Conservation (phyloP, 2,888 invertebrate genomes). For the Sylvicola cinctus region DNA sequence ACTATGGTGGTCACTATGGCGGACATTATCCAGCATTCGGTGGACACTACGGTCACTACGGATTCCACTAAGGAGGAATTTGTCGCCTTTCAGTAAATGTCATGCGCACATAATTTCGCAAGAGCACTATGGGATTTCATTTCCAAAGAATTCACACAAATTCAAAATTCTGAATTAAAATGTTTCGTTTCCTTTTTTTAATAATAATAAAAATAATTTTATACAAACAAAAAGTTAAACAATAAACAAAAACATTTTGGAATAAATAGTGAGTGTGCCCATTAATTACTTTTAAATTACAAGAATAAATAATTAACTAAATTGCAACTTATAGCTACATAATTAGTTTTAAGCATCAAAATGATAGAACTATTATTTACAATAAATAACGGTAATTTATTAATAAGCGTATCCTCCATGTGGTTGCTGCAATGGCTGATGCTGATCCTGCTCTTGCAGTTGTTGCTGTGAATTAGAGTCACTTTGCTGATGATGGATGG, state of each 20-base stretch:
- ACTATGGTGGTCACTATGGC: neutral
- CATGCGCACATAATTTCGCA: too few relatives aligned
- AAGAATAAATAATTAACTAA: too few relatives aligned
- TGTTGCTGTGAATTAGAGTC: neutral
- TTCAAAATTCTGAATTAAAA: neutral
- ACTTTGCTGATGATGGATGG: neutral
- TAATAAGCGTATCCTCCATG: neutral
- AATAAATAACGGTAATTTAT: neutral
- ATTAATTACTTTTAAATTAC: neutral
- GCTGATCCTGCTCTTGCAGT: too few relatives aligned
- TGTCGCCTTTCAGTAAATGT: too few relatives aligned
- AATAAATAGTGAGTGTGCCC: neutral
- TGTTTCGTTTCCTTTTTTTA: neutral
- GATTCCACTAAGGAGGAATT: neutral
- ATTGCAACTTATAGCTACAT: too few relatives aligned
- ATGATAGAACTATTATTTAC: neutral
- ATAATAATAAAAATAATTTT: neutral
- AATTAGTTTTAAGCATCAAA: neutral
- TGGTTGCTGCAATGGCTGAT: neutral
- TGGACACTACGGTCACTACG: neutral
- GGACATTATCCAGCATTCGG: neutral
- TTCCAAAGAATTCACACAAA: slow-evolving; percentile 1
- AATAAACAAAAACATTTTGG: neutral
- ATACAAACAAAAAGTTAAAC: neutral
- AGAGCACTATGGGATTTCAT: neutral